Base-by-base conservation (phyloP, 2,797 vertebrate genomes). In the Liasis olivaceus region DNA sequence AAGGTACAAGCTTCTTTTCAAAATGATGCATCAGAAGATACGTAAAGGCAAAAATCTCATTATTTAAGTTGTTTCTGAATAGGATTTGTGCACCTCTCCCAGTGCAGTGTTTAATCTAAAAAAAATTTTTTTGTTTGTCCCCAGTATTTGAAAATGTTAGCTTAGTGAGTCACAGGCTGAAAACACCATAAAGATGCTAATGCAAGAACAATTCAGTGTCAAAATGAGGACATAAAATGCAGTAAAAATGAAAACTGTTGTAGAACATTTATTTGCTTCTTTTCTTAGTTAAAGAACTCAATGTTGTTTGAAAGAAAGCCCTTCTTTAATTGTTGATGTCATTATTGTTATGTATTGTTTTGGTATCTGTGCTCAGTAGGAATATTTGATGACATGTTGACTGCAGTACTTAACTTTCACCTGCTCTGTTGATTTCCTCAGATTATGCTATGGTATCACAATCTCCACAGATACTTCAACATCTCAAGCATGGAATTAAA, bases 1-100 rank as follows among this genome's bases (percentile, higher is more conserved):
- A 94, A 95, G 91, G 91, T 84, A 77, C 89, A 93, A 72, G 4
- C 5, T 93, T 96, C 87, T 69, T 92, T 95, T 93, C 91, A 95
- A 94, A 91, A 66, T 89, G 56, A n/a, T 91, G 2, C 90, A 94
- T 94, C 87, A 47, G 31, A 60, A 90, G 81, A 56, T 90, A 72
- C 59, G 36, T 63, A 91, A 90, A 89, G 84, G 2, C 54, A 69
- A 64, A 94, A 96, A 93, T 92, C 91, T 77, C 81, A 89, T 64
- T 89, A 85, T 89, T 22, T 72, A 89, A 47, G 59, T 54, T 93
- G 59, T 89, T 94, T 90, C 59, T 93, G 89, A 94, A 84, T 91
- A 90, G 93, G 91, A 91, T 85, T 96, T 95, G 26, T 93, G n/a
- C 87, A 72, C 94, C 63, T 85, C n/a, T 94, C 64, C 93, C 42